A percentile compares a stretch with the other conserved stretches of the same genome.
Evolutionary conservation across 2,888 invertebrate genomes (phyloP).

Genomic region (Thymelicus sylvestris): DNA sequence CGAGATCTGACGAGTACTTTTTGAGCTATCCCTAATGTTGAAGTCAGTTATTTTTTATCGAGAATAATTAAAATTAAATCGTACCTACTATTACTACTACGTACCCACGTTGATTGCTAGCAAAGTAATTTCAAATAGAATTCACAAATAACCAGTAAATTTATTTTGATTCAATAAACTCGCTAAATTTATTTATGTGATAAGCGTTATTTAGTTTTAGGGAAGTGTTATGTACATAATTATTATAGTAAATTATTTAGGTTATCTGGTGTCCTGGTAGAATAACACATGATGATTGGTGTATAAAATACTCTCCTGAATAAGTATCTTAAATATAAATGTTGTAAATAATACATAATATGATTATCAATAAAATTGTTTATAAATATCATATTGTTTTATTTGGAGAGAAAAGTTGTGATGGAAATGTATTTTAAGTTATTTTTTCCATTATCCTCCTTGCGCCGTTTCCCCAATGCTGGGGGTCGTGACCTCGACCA

Average conservation of each 20-base stretch:
- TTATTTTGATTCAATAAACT: background rate
- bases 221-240: constrained; percentile 74
- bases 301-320: constrained; percentile 39
- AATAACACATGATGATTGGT: constrained; percentile 1
- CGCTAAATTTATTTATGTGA: constrained; percentile 47
- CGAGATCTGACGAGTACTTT: no score
- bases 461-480: no score
- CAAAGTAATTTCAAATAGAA: no score
- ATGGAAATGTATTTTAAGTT: no score
- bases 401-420: constrained; percentile 40
- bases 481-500: no score
- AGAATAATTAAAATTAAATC: no score
- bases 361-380: constrained; percentile 68
- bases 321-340: constrained; percentile 31
- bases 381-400: constrained; percentile 55
- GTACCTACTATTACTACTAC: no score
- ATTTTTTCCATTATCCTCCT: no score
- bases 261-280: constrained; percentile 1
- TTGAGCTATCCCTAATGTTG: no score
- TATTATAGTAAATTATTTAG: constrained; percentile 41
- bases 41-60: no score
- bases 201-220: constrained; percentile 83
- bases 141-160: background rate
- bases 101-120: no score
- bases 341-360: constrained; percentile 64